Conservation (phyloP, 2,888 invertebrate species). For the Sarcophaga subvicina region DNA sequence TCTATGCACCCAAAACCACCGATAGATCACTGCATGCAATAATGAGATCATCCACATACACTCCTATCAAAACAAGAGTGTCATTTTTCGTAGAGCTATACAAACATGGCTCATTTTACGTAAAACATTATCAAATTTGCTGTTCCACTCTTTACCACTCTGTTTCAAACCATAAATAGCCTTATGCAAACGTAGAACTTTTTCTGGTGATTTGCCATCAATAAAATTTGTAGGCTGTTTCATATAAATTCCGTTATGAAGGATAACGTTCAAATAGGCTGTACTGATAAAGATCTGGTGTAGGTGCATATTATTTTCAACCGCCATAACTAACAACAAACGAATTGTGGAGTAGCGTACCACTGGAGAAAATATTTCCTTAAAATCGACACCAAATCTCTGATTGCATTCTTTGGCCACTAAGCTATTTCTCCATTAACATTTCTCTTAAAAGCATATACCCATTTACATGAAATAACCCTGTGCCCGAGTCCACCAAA, state of each 20-base stretch:
- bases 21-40: neutral
- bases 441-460: conserved; percentile 30
- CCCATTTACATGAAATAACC: conserved; percentile 41
- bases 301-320: neutral
- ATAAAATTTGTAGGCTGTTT: conserved; percentile 54
- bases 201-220: conserved; percentile 31
- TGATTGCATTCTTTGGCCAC: too few relatives aligned
- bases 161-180: conserved; percentile 68
- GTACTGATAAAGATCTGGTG: conserved; percentile 61
- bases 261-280: conserved; percentile 58
- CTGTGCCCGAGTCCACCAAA: conserved; percentile 1
- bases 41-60: conserved; percentile 34
- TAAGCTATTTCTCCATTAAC: too few relatives aligned
- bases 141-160: conserved; percentile 58
- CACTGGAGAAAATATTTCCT: too few relatives aligned
- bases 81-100: neutral
- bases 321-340: too few relatives aligned
- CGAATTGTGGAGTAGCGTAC: too few relatives aligned
- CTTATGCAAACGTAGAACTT: conserved; percentile 39
- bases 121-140: conserved; percentile 28
- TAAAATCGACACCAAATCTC: too few relatives aligned
- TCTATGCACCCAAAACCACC: too few relatives aligned
- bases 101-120: neutral
- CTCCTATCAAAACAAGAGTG: neutral
- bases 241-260: conserved; percentile 60